Evolutionary conservation across 1,140 invertebrate genomes (phyloP), one percentile per base, ranked within the genome.

Genomic region (Caenorhabditis latens): DNA sequence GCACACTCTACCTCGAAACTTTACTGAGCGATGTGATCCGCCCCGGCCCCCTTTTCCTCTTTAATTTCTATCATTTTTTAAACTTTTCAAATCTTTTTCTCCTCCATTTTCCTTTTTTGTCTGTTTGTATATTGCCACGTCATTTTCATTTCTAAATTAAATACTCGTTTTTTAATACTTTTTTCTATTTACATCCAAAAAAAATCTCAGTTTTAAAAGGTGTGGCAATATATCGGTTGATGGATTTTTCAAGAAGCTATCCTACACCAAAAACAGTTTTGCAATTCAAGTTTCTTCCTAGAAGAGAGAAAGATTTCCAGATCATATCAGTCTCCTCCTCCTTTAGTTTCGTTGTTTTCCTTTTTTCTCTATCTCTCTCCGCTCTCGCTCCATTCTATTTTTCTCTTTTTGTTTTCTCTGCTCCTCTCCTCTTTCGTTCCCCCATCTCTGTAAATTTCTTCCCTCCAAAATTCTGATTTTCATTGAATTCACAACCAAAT

Each of bases 181-280:
- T 79, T 53, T 43, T 19, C 7, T 24, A 53, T 79, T 24, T 50
- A n/a, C 7, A 50, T 79, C 71, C 46, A 24, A 43, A 75, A 75
- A 71, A 75, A 79, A 79, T 50, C 71, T 79, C 71, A 79, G 71
- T 79, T 79, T 71, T 43, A 50, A 50, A 79, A 8, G 71, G 71
- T 79, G 71, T 79, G 71, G 71, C 71, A 79, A 79, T 79, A 50
- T 50, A 79, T 79, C 71, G 71, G 71, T 43, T 79, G 9, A 40
- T 14, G 14, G 58, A n/a, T 5, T 11, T 32, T 13, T 61, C 19
- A n/a, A n/a, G 19, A n/a, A 61, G 14, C 32, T 40, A 8, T 40
- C 32, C 32, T 67, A 67, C 67, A 48, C 43, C 67, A 16, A 48
- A n/a, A 75, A 48, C 67, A 75, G 43, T 46, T 19, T n/a, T 46